Base-by-base conservation (phyloP, 2,113 vertebrate genomes). In the Dipodomys ordii region DNA sequence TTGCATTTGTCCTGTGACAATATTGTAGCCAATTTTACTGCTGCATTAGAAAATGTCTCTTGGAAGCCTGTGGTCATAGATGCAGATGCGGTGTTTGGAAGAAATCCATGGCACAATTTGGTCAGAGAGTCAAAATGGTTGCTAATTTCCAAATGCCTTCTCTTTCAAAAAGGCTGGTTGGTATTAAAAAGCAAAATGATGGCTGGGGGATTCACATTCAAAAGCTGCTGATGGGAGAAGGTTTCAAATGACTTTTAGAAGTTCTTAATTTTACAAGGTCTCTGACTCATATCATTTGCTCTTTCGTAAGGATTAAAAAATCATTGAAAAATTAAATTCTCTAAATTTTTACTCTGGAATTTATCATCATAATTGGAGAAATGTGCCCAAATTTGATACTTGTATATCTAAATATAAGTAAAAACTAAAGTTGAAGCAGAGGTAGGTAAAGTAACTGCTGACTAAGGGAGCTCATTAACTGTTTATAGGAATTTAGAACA, bases 51-150 rank as follows among this genome's bases (percentile, higher is more conserved):
- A 92, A 82, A 25, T 6, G 60, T 30, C 30, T 91, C 39, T 89
- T 95, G 90, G 86, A 88, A 97, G 39, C 25, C 19, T 8, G 3
- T 87, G 76, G 82, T 93, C 39, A 13, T 87, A 92, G 83, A 49
- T 87, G 57, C 90, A 96, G 73, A 46, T 91, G 65, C 18, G 57
- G 78, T 53, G 74, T 1, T 39, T 94, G 88, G 64, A 96, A 91
- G 95, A 32, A 82, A 77, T 79, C 89, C 80, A 83, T 44, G 32
- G 6, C 83, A 87, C 68, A 83, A 35, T 67, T 28, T 94, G 93
- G 90, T 65, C 35, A 64, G 65, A 68, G 67, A 88, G 20, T 65
- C 94, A 23, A 6, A 6, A 0, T 35, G 71, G 68, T 53, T 95
- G 68, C 87, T 83, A 86, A 25, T 86, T 95, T 94, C 12, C 44